Evolutionary conservation across 2,797 vertebrate species (phyloP), one percentile per base, ranked within the genome.

Genomic region (Ciconia nigra): DNA sequence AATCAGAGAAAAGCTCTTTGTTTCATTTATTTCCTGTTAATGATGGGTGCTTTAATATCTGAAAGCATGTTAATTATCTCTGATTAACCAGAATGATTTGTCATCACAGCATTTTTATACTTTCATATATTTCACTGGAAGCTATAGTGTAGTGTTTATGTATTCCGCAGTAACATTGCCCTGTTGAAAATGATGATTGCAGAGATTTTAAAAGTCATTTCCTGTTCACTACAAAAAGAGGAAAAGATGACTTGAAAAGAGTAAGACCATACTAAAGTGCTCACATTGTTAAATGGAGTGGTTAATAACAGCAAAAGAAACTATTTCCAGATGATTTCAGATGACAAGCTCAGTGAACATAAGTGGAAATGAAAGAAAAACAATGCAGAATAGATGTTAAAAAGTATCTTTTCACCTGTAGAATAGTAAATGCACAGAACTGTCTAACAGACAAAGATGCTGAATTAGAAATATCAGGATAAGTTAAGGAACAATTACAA

Each of bases 271-370:
- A 82, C 78, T 57, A 76, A 92, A 93, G 20, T 58, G 15, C 16
- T 81, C 39, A 59, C 61, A 71, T n/a, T 85, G 90, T 92, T 94
- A 95, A 97, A 96, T 92, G 31, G 28, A 92, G 72, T 89, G 81
- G 54, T 79, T 92, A 93, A 96, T 89, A 92, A 80, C 29, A 76
- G 35, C 46, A 84, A 88, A 94, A 92, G 25, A 74, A 78, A 17
- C 33, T 54, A 24, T 72, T 96, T 94, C 69, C 86, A 92, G 65
- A 83, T 81, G 33, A 86, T 78, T 96, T 95, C 91, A 94, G 24
- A 83, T 82, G 33, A 69, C 81, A 91, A 87, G 29, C 22, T 91
- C 91, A 81, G 54, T 87, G 28, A 87, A 10, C 37, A 28, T 42
- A 74, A 83, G 21, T 66, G 47, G 44, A 92, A 95, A 92, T 26